Percentiles rank a stretch among this genome's conserved stretches.
phyloP scores from a whole-genome alignment of 2,113 vertebrate species.

The Eolophus roseicapilla region DNA sequence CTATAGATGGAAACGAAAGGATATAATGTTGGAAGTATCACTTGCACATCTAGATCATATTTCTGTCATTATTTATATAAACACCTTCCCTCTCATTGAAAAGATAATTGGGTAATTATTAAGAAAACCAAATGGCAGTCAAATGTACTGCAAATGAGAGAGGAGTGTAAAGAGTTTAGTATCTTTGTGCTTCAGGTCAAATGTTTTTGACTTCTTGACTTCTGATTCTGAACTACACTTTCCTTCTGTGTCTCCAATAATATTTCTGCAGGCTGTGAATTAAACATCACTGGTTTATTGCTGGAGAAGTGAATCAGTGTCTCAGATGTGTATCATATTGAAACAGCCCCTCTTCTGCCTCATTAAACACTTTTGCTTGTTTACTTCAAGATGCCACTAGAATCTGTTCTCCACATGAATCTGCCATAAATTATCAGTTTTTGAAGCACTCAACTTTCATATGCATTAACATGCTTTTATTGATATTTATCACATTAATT shows the following conservation, averaged over 20 bases:
- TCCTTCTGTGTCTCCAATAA: neutral
- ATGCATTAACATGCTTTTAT: neutral
- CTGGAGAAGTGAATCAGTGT: neutral
- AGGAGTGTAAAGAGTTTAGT: neutral
- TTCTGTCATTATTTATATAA: neutral
- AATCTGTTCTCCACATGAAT: neutral
- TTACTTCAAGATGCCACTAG: neutral
- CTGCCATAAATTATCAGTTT: neutral
- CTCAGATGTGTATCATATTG: neutral
- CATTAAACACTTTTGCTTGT: neutral
- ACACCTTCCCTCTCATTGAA: neutral
- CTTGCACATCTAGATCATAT: neutral
- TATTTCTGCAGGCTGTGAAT: neutral
- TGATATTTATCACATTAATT: neutral
- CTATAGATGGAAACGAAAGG: neutral
- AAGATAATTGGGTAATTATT: neutral
- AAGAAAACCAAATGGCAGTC: neutral
- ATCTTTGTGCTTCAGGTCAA: neutral
- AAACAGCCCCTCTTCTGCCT: neutral
- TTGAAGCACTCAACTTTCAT: neutral
- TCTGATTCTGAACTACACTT: neutral
- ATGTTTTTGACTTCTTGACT: neutral
- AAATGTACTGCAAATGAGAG: neutral
- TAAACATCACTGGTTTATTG: neutral
- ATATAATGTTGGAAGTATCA: neutral